These are phyloP conservation scores for Cenopis cana DNA, from an alignment of 2,888 invertebrate genomes.

Conservation along the genomic window DNA sequence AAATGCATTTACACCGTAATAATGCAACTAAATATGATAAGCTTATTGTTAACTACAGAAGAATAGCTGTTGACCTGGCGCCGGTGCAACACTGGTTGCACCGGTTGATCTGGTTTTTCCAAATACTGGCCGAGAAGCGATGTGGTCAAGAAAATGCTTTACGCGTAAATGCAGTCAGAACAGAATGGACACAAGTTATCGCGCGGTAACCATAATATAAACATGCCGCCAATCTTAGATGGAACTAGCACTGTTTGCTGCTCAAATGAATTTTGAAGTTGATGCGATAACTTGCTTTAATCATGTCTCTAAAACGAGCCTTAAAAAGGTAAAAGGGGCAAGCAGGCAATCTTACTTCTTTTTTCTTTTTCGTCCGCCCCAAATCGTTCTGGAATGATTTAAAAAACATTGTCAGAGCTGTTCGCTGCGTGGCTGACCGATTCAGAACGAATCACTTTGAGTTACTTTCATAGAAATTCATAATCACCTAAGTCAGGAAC, in stretches of 20 bases:
- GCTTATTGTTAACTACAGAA: conserved; percentile 68
- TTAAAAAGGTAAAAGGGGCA: conserved; percentile 84
- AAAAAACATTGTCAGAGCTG: conserved; percentile 77
- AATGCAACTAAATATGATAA: conserved; percentile 79
- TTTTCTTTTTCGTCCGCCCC: conserved; percentile 99
- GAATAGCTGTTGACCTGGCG: conserved; percentile 68
- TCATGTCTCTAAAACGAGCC: conserved; percentile 81
- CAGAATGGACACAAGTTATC: conserved; percentile 81
- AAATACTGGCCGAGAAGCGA: conserved; percentile 78
- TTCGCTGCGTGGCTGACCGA: conserved; percentile 39
- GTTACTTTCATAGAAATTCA: neutral
- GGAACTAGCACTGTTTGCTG: conserved; percentile 58
- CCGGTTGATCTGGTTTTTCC: conserved; percentile 60
- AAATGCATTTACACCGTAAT: conserved; percentile 51
- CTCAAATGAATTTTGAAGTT: conserved; percentile 66
- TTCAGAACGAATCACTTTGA: conserved; percentile 2
- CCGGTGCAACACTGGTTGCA: conserved; percentile 56
- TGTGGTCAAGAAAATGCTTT: conserved; percentile 77
- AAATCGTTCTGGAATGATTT: conserved; percentile 92
- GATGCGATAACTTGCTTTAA: conserved; percentile 82
- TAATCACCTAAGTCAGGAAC: neutral
- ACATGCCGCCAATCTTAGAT: conserved; percentile 68
- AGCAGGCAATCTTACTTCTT: conserved; percentile 96
- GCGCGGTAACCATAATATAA: conserved; percentile 60
- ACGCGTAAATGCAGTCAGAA: conserved; percentile 68